Conservation (phyloP, 2,888 invertebrate species). For the Temnothorax rugatulus region DNA sequence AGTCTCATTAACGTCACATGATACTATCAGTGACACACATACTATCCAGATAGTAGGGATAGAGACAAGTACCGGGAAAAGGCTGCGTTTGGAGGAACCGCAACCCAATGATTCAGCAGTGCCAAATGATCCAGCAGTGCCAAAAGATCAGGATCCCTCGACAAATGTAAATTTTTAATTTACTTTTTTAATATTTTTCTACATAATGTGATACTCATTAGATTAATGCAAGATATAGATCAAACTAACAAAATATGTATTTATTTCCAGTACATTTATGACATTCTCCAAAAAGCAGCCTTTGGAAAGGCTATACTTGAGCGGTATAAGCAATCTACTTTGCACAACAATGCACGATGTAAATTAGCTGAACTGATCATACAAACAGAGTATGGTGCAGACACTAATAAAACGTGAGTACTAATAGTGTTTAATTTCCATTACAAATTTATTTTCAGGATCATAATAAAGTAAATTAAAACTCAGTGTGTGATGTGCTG, state of each 20-base stretch:
- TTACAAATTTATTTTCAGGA: not conserved
- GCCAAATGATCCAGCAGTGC: not conserved
- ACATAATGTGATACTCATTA: not conserved
- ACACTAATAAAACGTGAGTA: no score
- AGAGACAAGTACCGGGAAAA: not conserved
- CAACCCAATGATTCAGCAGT: not conserved
- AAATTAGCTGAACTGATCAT: conserved; percentile 2
- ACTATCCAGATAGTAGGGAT: not conserved
- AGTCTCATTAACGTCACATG: no score
- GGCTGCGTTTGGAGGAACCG: not conserved
- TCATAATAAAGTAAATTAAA: not conserved
- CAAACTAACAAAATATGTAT: not conserved
- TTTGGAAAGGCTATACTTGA: not conserved
- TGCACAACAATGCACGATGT: not conserved
- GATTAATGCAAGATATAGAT: not conserved
- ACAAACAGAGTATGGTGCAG: not conserved
- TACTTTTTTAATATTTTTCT: not conserved
- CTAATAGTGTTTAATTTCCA: not conserved
- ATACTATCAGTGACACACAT: not conserved
- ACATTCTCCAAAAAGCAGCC: conserved; percentile 1
- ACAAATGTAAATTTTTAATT: not conserved
- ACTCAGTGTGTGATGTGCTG: not conserved
- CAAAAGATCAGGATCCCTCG: not conserved
- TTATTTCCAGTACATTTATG: not conserved
- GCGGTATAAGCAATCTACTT: not conserved